Evolutionary conservation across 2,888 invertebrate genomes (phyloP).

Genomic region (Lasioglossum pauxillum): DNA sequence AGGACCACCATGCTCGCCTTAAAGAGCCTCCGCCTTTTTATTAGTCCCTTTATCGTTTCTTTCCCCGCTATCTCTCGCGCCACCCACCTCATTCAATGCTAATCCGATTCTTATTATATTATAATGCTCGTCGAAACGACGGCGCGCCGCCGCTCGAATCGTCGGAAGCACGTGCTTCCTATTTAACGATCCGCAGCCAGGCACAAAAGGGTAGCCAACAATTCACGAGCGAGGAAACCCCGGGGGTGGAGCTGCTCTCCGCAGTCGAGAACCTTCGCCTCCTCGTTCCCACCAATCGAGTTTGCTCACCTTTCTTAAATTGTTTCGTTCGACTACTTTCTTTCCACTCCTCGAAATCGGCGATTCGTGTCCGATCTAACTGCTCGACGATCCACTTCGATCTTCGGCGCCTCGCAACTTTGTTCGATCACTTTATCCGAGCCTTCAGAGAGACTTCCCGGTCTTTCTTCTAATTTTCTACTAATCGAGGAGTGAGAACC

Average conservation of each 20-base stretch:
- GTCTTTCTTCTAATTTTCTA: too few relatives aligned
- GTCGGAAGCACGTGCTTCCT: slow-evolving; percentile 72
- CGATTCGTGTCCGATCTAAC: background rate
- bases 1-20: slow-evolving; percentile 72
- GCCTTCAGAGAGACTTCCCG: background rate
- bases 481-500: too few relatives aligned
- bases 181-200: slow-evolving; percentile 48
- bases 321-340: background rate
- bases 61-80: slow-evolving; percentile 70
- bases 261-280: slow-evolving; percentile 1
- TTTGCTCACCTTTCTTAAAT: background rate
- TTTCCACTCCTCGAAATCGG: background rate
- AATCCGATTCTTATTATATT: slow-evolving; percentile 84
- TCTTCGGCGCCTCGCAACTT: background rate
- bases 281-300: background rate
- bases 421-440: background rate
- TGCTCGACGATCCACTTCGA: background rate
- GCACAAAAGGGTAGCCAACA: slow-evolving; percentile 24
- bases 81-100: slow-evolving; percentile 84
- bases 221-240: background rate
- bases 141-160: slow-evolving; percentile 66
- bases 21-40: slow-evolving; percentile 50
- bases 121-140: slow-evolving; percentile 79
- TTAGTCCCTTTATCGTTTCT: slow-evolving; percentile 55
- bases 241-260: background rate